Evolutionary conservation across 2,113 vertebrate species (phyloP).

Genomic region (Lutjanus erythropterus): DNA sequence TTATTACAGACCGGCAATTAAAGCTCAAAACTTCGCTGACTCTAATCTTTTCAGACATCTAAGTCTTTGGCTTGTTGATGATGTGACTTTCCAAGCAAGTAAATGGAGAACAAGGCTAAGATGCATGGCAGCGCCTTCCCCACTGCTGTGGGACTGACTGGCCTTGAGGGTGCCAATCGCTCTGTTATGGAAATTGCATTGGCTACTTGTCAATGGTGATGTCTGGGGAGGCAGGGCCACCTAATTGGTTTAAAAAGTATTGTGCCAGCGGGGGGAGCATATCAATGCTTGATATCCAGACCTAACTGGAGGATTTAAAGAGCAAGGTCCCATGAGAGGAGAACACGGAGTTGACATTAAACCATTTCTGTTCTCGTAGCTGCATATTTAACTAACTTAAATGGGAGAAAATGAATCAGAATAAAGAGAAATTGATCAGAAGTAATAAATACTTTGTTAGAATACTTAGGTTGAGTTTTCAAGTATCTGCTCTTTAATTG

Average conservation of each 20-base stretch:
- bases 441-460: too few relatives aligned
- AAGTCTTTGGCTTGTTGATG: constrained; percentile 51
- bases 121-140: constrained; percentile 48
- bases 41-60: constrained; percentile 46
- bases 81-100: constrained; percentile 61
- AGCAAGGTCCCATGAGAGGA: constrained; percentile 13
- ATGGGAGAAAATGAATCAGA: background rate
- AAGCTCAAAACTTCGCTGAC: constrained; percentile 59
- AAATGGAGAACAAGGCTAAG: constrained; percentile 48
- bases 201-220: constrained; percentile 72
- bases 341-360: constrained; percentile 2
- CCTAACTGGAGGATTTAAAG: constrained; percentile 39
- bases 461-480: too few relatives aligned
- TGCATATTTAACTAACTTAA: background rate
- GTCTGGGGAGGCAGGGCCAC: constrained; percentile 59
- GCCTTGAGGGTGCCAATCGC: constrained; percentile 67
- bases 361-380: background rate
- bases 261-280: constrained; percentile 52
- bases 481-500: too few relatives aligned
- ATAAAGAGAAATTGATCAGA: too few relatives aligned
- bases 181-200: constrained; percentile 77
- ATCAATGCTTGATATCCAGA: constrained; percentile 53
- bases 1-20: constrained; percentile 49
- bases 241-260: constrained; percentile 78
- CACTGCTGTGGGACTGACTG: constrained; percentile 32